Evolutionary conservation across 2,797 vertebrate species (phyloP), one percentile per base, ranked within the genome.

Genomic region (Catostomus latipinnis): DNA sequence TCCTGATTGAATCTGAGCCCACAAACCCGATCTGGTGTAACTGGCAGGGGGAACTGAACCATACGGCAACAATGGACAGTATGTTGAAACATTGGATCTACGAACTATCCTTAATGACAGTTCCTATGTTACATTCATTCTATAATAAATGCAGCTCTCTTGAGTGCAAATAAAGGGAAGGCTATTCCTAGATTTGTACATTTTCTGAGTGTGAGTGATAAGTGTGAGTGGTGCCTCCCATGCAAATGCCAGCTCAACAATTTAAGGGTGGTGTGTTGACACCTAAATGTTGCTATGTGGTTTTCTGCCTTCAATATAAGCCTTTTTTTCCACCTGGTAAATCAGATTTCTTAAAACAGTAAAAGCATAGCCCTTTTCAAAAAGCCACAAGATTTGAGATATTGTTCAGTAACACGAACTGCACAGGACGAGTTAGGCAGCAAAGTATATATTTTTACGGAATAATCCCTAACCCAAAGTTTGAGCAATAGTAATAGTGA

Each of bases 1-100:
- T 57, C 78, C 84, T 91, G 88, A 93, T 91, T 93, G 80, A 90
- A 90, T 93, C 89, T 81, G 71, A 48, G 67, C 61, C 71, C 74
- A 57, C 67, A 76, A 72, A 78, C 61, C 48, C 8, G 53, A 78
- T 81, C 14, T 56, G 13, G 70, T 48, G 61, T 12, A 52, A 75
- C 48, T 61, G 74, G 16, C 66, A 72, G 14, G 13, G 5, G 43
- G 46, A 62, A 12, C 22, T 48, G 46, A n/a, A 63, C 43, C 34
- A 34, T 34, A 34, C 34, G 34, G 34, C 12, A 13, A 22, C 2
- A 54, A 1, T n/a, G 11, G 4, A 16, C 48, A 13, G 12, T 34
- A 34, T 34, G 34, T 45, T 52, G 6, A 70, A 53, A 70, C 22
- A 22, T 54, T 34, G 50, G 5, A 34, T 12, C 6, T 18, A 70